Evolutionary conservation across 2,888 invertebrate species (phyloP).

Genomic region (Drosophila fungiperda): DNA sequence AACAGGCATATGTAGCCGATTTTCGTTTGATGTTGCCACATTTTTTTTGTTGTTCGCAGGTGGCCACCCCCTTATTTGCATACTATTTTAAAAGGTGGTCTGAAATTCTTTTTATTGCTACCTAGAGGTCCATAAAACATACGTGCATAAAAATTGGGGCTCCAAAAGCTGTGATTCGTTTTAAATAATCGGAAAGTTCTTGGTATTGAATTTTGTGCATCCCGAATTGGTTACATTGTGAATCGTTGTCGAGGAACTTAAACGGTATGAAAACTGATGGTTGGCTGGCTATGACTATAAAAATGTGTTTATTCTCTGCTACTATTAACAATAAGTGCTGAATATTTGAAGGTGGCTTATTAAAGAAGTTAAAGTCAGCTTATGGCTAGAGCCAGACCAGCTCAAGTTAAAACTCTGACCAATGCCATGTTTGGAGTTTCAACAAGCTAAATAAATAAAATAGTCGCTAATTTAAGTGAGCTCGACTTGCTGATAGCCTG

Average conservation of each 20-base stretch:
- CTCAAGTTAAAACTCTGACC: constrained; percentile 5
- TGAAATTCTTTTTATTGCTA: constrained; percentile 28
- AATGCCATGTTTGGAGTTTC: constrained; percentile 15
- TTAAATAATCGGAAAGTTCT: constrained; percentile 21
- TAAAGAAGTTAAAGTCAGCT: constrained; percentile 16
- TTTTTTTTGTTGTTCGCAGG: constrained; percentile 33
- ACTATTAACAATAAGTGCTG: constrained; percentile 9
- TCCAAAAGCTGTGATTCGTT: constrained; percentile 51
- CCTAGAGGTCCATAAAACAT: constrained; percentile 35
- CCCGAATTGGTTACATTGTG: background rate
- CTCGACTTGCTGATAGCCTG: background rate
- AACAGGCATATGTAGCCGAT: constrained; percentile 74
- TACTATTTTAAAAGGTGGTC: constrained; percentile 56
- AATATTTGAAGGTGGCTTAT: constrained; percentile 10
- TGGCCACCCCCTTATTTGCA: constrained; percentile 60
- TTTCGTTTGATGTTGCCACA: constrained; percentile 65
- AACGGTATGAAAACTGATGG: background rate
- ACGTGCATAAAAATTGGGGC: constrained; percentile 15
- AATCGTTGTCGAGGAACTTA: background rate
- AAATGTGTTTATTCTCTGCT: background rate
- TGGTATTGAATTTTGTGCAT: constrained; percentile 1
- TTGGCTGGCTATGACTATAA: background rate
- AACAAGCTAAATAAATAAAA: background rate
- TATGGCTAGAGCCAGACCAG: background rate
- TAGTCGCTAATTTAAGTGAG: too few species aligned